Conservation (phyloP, 2,888 invertebrate species). For the Hecatera dysodea region DNA sequence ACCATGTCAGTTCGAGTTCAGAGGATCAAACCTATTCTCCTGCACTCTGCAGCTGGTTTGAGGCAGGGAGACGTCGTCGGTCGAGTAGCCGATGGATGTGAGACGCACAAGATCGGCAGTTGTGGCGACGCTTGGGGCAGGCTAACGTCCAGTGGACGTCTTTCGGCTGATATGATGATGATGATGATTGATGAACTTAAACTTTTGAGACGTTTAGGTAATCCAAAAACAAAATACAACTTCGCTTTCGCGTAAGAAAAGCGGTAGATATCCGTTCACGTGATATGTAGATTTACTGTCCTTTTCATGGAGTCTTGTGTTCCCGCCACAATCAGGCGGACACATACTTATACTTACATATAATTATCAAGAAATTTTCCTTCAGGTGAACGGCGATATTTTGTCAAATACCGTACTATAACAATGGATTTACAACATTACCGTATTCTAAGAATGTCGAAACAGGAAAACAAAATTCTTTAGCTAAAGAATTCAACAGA, state of each 20-base stretch:
- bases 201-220: neutral
- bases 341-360: conserved; percentile 32
- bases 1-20: too few relatives aligned
- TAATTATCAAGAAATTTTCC: conserved; percentile 57
- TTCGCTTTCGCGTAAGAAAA: conserved; percentile 37
- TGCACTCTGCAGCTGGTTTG: too few relatives aligned
- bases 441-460: conserved; percentile 20
- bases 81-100: too few relatives aligned
- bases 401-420: neutral
- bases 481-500: conserved; percentile 10
- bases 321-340: conserved; percentile 64
- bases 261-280: conserved; percentile 26
- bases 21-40: too few relatives aligned
- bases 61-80: too few relatives aligned
- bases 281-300: conserved; percentile 64
- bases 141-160: too few relatives aligned
- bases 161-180: too few relatives aligned
- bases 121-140: too few relatives aligned
- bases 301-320: conserved; percentile 63
- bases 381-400: conserved; percentile 10
- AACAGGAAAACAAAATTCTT: conserved; percentile 6
- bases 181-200: too few relatives aligned
- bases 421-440: conserved; percentile 5
- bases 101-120: too few relatives aligned
- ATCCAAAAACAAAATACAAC: conserved; percentile 37